phyloP scores from a whole-genome alignment of 2,797 vertebrate species.

The Smutsia temminckii region DNA sequence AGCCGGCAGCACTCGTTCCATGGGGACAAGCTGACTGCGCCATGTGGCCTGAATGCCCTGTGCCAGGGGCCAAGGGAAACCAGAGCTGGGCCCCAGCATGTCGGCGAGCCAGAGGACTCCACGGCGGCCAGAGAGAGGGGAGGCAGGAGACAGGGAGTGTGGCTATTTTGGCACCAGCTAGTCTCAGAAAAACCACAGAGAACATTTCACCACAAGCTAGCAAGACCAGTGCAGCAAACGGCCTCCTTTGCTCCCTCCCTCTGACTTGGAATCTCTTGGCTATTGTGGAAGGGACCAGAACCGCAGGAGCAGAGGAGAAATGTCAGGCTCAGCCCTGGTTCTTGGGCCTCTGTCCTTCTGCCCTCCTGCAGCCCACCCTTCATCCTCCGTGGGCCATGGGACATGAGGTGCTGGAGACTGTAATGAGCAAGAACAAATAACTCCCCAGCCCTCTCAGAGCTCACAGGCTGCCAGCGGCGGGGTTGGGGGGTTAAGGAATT shows the following conservation, averaged over 20 bases:
- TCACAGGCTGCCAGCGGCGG: rapidly evolving
- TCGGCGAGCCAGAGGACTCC: rapidly evolving
- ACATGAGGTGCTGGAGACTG: neutral
- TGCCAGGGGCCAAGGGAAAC: neutral
- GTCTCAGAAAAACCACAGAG: slow-evolving; percentile 15
- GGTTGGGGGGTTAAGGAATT: too few relatives aligned
- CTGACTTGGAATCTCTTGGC: neutral
- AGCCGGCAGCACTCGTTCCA: neutral
- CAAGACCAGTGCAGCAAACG: neutral
- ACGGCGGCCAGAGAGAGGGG: neutral
- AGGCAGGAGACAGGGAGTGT: neutral
- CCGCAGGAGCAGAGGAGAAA: neutral
- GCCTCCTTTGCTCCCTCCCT: neutral
- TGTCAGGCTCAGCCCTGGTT: rapidly evolving
- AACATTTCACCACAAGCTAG: neutral
- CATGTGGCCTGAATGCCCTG: neutral
- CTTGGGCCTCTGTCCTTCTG: neutral
- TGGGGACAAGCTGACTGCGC: neutral
- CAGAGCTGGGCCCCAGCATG: rapidly evolving
- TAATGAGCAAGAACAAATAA: rapidly evolving
- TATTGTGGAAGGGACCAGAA: neutral
- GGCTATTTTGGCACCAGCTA: neutral
- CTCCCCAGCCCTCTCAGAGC: neutral
- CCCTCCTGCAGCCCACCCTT: neutral
- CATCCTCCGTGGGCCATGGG: neutral